Conservation (phyloP, 2,888 invertebrate species). For the Carterocephalus palaemon region DNA sequence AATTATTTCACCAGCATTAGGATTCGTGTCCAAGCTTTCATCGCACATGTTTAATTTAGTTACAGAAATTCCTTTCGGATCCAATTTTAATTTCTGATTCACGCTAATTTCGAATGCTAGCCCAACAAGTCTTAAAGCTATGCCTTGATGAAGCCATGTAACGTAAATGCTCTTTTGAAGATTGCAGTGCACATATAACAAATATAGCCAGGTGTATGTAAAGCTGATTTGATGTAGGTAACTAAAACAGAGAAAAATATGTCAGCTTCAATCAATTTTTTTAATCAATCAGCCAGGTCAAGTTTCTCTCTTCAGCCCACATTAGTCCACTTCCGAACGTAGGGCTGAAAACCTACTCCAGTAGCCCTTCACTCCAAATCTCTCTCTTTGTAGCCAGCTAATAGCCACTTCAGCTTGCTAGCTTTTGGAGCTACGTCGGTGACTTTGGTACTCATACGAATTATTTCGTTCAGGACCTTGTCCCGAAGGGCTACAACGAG, state of each 20-base stretch:
- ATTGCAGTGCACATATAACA: conserved; percentile 86
- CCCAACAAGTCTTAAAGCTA: conserved; percentile 90
- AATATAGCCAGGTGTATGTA: conserved; percentile 86
- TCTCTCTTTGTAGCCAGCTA: too few species aligned
- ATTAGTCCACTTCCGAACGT: too few species aligned
- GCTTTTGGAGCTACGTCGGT: too few species aligned
- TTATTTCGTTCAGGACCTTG: too few species aligned
- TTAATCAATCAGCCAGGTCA: too few species aligned
- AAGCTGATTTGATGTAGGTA: conserved; percentile 84
- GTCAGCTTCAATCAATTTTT: too few species aligned
- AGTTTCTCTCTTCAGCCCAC: too few species aligned
- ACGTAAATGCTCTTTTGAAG: conserved; percentile 82
- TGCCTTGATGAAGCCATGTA: conserved; percentile 88
- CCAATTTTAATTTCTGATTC: conserved; percentile 38
- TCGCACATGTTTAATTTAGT: conserved; percentile 29
- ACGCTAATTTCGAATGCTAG: conserved; percentile 86
- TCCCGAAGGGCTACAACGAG: too few species aligned
- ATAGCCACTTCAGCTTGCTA: too few species aligned
- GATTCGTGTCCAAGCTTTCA: conserved; percentile 51
- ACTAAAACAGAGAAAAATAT: conserved; percentile 75
- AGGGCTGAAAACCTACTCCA: too few species aligned
- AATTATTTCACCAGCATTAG: conserved; percentile 81
- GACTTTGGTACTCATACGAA: too few species aligned
- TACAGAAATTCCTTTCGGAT: conserved; percentile 37
- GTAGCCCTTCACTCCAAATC: too few species aligned